These are phyloP conservation scores for Neogobius melanostomus DNA, from an alignment of 2,113 vertebrate species.

Conservation along the genomic window DNA sequence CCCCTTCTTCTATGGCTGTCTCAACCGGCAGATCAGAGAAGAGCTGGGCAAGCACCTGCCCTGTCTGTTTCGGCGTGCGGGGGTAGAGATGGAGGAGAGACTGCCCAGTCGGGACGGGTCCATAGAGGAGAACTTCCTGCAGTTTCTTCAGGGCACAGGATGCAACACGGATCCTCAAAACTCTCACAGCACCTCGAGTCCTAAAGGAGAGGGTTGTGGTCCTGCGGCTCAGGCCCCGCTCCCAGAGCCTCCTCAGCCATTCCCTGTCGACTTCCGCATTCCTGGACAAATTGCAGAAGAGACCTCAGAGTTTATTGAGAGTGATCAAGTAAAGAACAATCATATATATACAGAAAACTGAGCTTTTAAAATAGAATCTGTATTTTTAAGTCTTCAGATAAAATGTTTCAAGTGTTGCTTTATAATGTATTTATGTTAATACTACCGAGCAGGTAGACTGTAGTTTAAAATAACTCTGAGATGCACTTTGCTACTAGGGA, in stretches of 20 bases:
- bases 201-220: constrained; percentile 82
- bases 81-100: constrained; percentile 83
- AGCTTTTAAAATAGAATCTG: constrained; percentile 20
- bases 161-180: constrained; percentile 83
- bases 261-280: constrained; percentile 85
- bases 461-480: constrained; percentile 30
- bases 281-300: constrained; percentile 75
- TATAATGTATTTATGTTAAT: constrained; percentile 17
- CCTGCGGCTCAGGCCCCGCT: constrained; percentile 49
- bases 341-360: constrained; percentile 65
- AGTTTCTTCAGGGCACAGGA: constrained; percentile 94
- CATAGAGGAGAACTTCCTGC: constrained; percentile 97
- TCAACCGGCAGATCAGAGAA: constrained; percentile 95
- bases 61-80: constrained; percentile 87
- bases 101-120: constrained; percentile 93
- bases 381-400: constrained; percentile 24
- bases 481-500: constrained; percentile 44
- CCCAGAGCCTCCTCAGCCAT: constrained; percentile 51
- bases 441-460: constrained; percentile 17
- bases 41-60: constrained; percentile 90
- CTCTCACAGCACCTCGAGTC: constrained; percentile 80
- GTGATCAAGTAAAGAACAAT: constrained; percentile 65
- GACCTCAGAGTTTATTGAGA: constrained; percentile 69
- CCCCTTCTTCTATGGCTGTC: constrained; percentile 96
- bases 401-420: constrained; percentile 43